Base-by-base conservation (phyloP, 2,113 vertebrate genomes). In the Amphiprion ocellaris region DNA sequence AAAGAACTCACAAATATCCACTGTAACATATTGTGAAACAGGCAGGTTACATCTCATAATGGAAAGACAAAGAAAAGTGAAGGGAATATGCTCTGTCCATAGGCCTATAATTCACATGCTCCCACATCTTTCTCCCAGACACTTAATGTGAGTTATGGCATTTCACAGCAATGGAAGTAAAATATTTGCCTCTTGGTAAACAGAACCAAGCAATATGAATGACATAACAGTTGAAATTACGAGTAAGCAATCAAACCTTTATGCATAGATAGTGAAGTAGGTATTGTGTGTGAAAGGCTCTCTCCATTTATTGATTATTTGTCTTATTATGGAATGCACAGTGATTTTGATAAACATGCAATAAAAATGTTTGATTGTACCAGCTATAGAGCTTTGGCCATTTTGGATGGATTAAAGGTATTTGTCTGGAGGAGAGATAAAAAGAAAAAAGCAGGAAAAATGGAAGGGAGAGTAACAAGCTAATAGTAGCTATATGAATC, bases 131-230 rank as follows among this genome's bases (percentile, higher is more conserved):
- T 55, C 24, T 5, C 41, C 26, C 10, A 50, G 71, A 65, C 52
- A 59, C 16, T 70, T 44, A 64, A n/a, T 70, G 39, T 67, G 74
- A 77, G 28, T 73, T 62, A 68, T 4, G 53, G 47, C 41, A 58
- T 78, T 69, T 74, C 69, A 68, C 69, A 14, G 55, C 55, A 56
- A 56, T 9, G 10, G n/a, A 9, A 52, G 16, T n/a, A 47, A 65
- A 76, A 60, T 58, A 71, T 54, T 71, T 71, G 54, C 60, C 63
- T 14, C 33, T 9, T 4, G 55, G 58, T 47, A 61, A 41, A 77
- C 33, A 26, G 47, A 39, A 30, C 62, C 68, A 77, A 65, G 44
- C 41, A 56, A 61, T 68, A 37, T 39, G 62, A 72, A 72, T 67
- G 17, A 15, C 8, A 37, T 10, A 37, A 37, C 33, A 37, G 8